A percentile compares a stretch with the other conserved stretches of the same genome.
These are phyloP conservation scores for Atopsyche davidsoni DNA, from an alignment of 1,140 invertebrate species.

Conservation along the genomic window DNA sequence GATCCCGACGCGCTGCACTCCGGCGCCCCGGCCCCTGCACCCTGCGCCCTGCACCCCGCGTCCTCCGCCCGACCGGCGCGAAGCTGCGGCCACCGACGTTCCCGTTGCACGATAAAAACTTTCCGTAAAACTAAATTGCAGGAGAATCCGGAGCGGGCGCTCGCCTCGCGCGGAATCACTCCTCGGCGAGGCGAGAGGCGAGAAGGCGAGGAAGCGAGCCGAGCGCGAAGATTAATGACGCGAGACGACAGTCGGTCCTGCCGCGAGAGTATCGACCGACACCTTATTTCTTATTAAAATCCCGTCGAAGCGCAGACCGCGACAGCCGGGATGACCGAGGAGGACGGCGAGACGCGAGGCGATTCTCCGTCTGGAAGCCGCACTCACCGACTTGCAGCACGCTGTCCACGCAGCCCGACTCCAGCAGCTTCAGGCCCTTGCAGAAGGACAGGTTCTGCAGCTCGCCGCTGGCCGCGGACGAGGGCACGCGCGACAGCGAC, in stretches of 20 bases:
- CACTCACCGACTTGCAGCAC: slow-evolving; percentile 86
- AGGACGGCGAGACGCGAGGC: too few species aligned
- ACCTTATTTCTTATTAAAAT: too few species aligned
- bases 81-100: neutral
- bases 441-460: slow-evolving; percentile 77
- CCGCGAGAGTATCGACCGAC: neutral
- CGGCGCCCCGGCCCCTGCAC: slow-evolving; percentile 26
- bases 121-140: too few species aligned
- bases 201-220: neutral
- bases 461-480: slow-evolving; percentile 48
- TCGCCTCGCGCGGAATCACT: too few species aligned
- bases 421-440: slow-evolving; percentile 75
- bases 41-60: slow-evolving; percentile 24
- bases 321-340: too few species aligned
- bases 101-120: too few species aligned
- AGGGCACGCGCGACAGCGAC: slow-evolving; percentile 62
- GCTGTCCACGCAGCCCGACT: slow-evolving; percentile 71
- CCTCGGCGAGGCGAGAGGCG: too few species aligned
- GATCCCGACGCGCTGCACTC: too few species aligned
- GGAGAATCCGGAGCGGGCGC: too few species aligned
- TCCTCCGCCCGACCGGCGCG: slow-evolving; percentile 10
- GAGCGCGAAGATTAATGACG: neutral
- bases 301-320: too few species aligned
- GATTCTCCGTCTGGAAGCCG: neutral
- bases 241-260: neutral